A percentile compares a stretch with the other conserved stretches of the same genome.
Conservation (phyloP, 2,113 vertebrate genomes). For the Catharus bicknelli region DNA sequence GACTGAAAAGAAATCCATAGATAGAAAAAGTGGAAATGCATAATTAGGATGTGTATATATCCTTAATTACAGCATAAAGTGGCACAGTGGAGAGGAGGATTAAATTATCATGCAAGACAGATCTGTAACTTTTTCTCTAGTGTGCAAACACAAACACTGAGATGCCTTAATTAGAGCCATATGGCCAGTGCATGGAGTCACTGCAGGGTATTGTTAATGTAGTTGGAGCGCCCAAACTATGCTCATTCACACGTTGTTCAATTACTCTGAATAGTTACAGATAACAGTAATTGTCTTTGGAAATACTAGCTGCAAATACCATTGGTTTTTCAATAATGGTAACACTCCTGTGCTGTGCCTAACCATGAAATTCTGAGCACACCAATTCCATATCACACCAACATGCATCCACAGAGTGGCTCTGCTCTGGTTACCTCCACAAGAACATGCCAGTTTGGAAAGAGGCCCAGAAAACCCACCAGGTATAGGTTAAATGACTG, state of each 20-base stretch:
- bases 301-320: neutral
- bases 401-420: neutral
- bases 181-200: slow-evolving; percentile 15
- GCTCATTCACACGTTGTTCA: neutral
- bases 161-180: slow-evolving; percentile 39
- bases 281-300: neutral
- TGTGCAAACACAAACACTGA: slow-evolving; percentile 1
- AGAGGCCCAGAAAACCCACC: neutral
- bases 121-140: slow-evolving; percentile 16
- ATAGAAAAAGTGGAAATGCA: neutral
- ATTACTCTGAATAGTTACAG: neutral
- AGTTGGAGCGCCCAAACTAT: neutral
- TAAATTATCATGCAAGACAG: neutral
- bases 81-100: neutral
- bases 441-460: neutral
- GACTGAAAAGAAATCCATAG: neutral
- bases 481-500: neutral
- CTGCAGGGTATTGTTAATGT: slow-evolving; percentile 9
- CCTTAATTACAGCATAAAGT: slow-evolving; percentile 14
- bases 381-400: neutral
- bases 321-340: neutral
- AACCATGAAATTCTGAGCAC: neutral
- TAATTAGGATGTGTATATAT: neutral
- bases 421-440: neutral
- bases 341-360: neutral